These are phyloP conservation scores for Lordiphosa mommai DNA, from an alignment of 1,140 invertebrate genomes.

Conservation along the genomic window DNA sequence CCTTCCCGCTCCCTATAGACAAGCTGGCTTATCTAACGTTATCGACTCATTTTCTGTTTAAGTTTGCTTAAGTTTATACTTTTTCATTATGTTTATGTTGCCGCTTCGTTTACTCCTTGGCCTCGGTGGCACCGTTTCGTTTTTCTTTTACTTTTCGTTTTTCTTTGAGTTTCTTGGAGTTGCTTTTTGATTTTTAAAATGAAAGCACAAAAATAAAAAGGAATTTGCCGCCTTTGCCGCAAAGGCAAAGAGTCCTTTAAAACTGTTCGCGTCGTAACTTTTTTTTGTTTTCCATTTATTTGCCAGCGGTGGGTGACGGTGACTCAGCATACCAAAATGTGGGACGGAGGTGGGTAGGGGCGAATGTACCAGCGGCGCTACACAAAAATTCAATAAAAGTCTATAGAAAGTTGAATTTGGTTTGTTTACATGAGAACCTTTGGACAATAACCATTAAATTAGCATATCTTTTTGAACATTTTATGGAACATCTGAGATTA, in stretches of 20 bases:
- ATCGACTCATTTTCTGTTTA: conserved; percentile 49
- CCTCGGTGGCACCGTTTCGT: conserved; percentile 9
- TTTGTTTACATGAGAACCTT: conserved; percentile 44
- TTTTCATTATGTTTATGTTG: conserved; percentile 59
- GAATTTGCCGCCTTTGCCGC: conserved; percentile 11
- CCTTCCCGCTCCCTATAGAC: not conserved
- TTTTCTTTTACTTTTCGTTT: conserved; percentile 15
- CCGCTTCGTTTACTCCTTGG: conserved; percentile 49
- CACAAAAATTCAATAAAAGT: conserved; percentile 55
- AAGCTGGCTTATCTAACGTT: conserved; percentile 26
- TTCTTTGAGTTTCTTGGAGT: conserved; percentile 24
- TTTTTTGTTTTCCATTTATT: conserved; percentile 34
- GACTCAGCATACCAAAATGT: not conserved
- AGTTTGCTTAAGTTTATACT: conserved; percentile 55
- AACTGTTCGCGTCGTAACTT: conserved; percentile 32
- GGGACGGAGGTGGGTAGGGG: not conserved
- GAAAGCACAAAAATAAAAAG: conserved; percentile 36
- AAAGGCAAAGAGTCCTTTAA: conserved; percentile 42
- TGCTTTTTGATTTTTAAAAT: conserved; percentile 50
- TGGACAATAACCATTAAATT: conserved; percentile 53
- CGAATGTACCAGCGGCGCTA: conserved; percentile 11
- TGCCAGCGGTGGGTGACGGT: conserved; percentile 13
- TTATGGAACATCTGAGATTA: conserved; percentile 53
- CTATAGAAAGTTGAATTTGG: conserved; percentile 39
- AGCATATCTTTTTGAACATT: conserved; percentile 49